phyloP scores from a whole-genome alignment of 2,888 invertebrate genomes.

The Metallyticus violacea region DNA sequence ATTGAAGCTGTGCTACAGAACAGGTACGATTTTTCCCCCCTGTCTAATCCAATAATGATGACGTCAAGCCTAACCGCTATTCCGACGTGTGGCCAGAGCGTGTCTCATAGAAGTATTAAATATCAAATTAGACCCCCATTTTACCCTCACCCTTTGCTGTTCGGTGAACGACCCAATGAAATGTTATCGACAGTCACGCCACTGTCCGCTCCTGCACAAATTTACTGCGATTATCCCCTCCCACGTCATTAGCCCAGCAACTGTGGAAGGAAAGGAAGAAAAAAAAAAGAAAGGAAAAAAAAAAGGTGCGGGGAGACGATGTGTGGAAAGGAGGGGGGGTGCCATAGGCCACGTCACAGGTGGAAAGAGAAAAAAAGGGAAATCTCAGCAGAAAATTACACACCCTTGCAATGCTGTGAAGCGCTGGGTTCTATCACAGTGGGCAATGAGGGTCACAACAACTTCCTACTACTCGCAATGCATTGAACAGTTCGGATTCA shows the following conservation, averaged over 20 bases:
- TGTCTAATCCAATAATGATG: not conserved
- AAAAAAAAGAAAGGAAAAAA: too few species aligned
- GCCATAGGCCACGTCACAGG: too few species aligned
- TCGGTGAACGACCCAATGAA: not conserved
- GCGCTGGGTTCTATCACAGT: too few species aligned
- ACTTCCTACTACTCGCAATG: too few species aligned
- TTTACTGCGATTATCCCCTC: not conserved
- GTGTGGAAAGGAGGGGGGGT: not conserved
- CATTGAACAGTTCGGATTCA: too few species aligned
- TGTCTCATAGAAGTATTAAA: slow-evolving; percentile 3
- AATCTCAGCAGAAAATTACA: not conserved
- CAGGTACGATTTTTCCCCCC: not conserved
- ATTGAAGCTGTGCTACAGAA: too few species aligned
- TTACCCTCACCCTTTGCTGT: not conserved
- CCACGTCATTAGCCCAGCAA: not conserved
- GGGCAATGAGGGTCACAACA: too few species aligned
- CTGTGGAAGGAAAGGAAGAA: not conserved
- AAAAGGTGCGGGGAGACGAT: too few species aligned
- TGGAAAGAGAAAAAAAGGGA: not conserved
- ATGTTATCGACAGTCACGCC: slow-evolving; percentile 10
- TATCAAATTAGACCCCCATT: not conserved
- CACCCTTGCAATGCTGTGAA: not conserved
- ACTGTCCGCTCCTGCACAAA: not conserved
- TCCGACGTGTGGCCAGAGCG: not conserved
- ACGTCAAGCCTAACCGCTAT: not conserved